These are phyloP conservation scores for Benthosema pterotum DNA, from an alignment of 2,797 vertebrate species.

Conservation along the genomic window DNA sequence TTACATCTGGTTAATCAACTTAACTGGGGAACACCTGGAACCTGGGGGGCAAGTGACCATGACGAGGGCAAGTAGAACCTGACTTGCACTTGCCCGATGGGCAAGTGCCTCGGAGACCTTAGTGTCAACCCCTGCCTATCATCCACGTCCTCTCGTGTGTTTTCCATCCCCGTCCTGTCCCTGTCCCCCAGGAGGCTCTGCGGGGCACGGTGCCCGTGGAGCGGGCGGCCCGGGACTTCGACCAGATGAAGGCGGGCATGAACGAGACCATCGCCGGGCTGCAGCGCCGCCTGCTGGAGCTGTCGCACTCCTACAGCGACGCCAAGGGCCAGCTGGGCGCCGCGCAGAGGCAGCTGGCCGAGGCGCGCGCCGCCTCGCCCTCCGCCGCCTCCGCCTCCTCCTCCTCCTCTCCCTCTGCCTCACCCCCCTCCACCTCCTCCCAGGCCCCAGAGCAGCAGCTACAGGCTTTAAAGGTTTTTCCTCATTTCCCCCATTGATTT, in stretches of 20 bases:
- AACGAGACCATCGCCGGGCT: conserved; percentile 85
- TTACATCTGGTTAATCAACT: no score
- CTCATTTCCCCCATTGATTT: no score
- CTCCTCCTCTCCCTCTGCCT: not conserved
- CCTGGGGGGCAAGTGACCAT: no score
- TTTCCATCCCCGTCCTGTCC: no score
- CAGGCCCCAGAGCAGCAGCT: conserved; percentile 69
- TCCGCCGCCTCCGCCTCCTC: conserved; percentile 27
- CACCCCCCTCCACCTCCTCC: no score
- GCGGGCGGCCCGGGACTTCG: conserved; percentile 84
- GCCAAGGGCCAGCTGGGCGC: conserved; percentile 85
- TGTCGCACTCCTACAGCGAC: conserved; percentile 91
- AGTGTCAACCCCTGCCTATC: no score
- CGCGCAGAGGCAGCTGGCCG: conserved; percentile 65
- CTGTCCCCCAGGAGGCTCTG: conserved; percentile 81
- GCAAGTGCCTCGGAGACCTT: no score
- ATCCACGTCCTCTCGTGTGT: no score
- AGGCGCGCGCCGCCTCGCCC: conserved; percentile 35
- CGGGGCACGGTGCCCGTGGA: conserved; percentile 82
- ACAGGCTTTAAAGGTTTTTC: conserved; percentile 59
- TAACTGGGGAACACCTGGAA: no score
- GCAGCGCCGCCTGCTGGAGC: conserved; percentile 87
- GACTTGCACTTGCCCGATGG: no score
- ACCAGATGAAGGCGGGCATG: conserved; percentile 84
- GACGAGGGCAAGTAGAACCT: no score